Percentiles rank a stretch among this genome's conserved stretches.
Conservation (phyloP, 2,888 invertebrate species). For the Eupithecia centaureata region DNA sequence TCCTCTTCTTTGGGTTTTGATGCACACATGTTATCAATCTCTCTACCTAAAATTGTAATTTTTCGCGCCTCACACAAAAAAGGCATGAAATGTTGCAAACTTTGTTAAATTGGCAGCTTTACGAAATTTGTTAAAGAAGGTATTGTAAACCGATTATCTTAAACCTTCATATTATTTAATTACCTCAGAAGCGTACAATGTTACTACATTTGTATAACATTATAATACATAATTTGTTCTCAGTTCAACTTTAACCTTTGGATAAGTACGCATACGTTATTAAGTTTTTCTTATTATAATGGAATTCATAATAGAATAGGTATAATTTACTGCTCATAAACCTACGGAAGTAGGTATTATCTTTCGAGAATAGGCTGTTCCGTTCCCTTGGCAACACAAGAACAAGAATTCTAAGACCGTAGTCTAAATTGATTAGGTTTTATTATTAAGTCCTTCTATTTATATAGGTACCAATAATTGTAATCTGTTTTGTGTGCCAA, state of each 20-base stretch:
- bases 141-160: not conserved
- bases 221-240: slow-evolving; percentile 1
- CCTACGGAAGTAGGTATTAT: not conserved
- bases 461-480: no score
- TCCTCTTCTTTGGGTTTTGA: not conserved
- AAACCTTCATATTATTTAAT: not conserved
- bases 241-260: slow-evolving; percentile 9
- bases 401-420: not conserved
- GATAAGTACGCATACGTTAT: slow-evolving; percentile 5
- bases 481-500: no score
- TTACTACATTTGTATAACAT: not conserved
- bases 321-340: not conserved
- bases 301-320: not conserved
- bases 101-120: not conserved
- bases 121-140: not conserved
- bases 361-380: not conserved
- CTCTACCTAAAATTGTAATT: not conserved
- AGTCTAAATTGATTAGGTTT: no score
- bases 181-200: not conserved
- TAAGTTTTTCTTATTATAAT: slow-evolving; percentile 5
- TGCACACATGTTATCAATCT: not conserved
- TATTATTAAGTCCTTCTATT: no score
- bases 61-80: not conserved
- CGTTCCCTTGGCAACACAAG: not conserved
- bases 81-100: not conserved